Base-by-base conservation (phyloP, 2,888 invertebrate species). In the Caenorhabditis wallacei region DNA sequence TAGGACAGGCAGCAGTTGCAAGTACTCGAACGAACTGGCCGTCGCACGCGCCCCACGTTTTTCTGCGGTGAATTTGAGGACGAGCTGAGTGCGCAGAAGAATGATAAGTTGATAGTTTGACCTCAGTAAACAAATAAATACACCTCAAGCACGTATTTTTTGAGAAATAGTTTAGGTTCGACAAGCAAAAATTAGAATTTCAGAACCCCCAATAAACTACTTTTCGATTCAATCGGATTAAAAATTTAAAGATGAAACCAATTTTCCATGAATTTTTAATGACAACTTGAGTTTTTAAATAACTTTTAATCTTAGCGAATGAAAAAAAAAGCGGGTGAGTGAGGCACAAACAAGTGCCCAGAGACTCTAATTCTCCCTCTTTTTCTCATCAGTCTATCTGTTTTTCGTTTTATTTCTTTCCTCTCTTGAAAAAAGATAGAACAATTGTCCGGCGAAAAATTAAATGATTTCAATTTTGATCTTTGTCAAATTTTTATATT, bases 331-430 rank as follows among this genome's bases (percentile, higher is more conserved):
- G 64, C 30, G 48, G 11, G 22, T 20, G 35, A 35, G 26, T 22
- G 74, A 46, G 57, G 24, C 64, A 63, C 72, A 70, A 70, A 59
- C 70, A 74, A 64, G 56, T 74, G 74, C 26, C 48, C 64, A 74
- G 74, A 56, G 64, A 56, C 54, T 46, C 61, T 37, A 61, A 51
- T 64, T 64, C 54, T 43, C 43, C 26, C 26, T 68, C 51, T 59
- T 59, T 66, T 40, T 75, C 75, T 66, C 66, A 35, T 40, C 37
- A 30, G 11, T 48, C 66, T 75, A 66, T 75, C 64, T 64, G 35
- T 74, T 75, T 66, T 24, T 30, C 26, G 46, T 46, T 54, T 22
- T 59, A 57, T 66, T 59, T 75, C 20, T 13, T 59, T 30, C 30
- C 30, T n/a, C n/a, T n/a, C n/a, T 30, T 30, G 30, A 8, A 30